A percentile compares a stretch with the other conserved stretches of the same genome.
These are phyloP conservation scores for Agrochola macilenta DNA, from an alignment of 2,888 invertebrate genomes.

Conservation along the genomic window DNA sequence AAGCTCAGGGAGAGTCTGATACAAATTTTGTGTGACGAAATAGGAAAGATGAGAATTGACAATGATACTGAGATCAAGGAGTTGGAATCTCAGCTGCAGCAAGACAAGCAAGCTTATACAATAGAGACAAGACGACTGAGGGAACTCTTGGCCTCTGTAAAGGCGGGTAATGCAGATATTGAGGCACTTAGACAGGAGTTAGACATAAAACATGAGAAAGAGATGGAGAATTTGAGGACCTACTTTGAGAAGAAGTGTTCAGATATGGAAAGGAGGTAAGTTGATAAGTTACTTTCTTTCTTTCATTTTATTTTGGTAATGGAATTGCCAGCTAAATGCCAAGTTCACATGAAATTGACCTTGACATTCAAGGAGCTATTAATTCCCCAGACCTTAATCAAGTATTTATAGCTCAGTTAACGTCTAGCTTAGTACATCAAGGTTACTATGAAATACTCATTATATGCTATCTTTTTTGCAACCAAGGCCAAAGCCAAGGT, in stretches of 20 bases:
- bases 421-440: conserved; percentile 40
- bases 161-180: conserved; percentile 90
- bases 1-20: conserved; percentile 90
- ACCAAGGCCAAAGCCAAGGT: conserved; percentile 76
- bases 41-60: conserved; percentile 86
- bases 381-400: conserved; percentile 27
- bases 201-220: conserved; percentile 92
- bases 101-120: conserved; percentile 90
- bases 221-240: conserved; percentile 94
- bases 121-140: conserved; percentile 89
- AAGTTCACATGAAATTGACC: conserved; percentile 11
- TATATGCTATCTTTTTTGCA: conserved; percentile 70
- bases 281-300: neutral
- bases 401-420: conserved; percentile 37
- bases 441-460: conserved; percentile 55
- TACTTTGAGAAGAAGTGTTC: conserved; percentile 95
- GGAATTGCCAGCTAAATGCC: neutral
- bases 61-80: conserved; percentile 84
- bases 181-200: conserved; percentile 91
- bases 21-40: conserved; percentile 89
- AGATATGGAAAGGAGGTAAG: conserved; percentile 94
- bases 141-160: conserved; percentile 90
- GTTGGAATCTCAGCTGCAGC: conserved; percentile 86
- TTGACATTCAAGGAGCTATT: conserved; percentile 26
- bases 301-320: too few species aligned